Conservation (phyloP, 1,140 invertebrate genomes). For the Vanessa atalanta region DNA sequence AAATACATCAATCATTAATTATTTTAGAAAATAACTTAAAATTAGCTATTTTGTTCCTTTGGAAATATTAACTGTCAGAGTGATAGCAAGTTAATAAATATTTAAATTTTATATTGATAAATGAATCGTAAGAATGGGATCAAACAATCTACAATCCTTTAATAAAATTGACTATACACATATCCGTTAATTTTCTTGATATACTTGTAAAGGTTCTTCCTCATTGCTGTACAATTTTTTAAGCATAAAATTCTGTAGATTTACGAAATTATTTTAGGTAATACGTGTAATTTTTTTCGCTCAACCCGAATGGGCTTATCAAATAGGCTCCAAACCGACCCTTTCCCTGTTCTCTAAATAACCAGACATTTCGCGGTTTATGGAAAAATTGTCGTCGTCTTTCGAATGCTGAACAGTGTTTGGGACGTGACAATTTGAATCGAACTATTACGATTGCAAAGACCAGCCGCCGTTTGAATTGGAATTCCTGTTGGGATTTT, state of each 20-base stretch:
- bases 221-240: neutral
- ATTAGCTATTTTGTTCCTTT: no score
- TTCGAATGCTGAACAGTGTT: conserved; percentile 29
- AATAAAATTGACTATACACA: no score
- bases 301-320: conserved; percentile 27
- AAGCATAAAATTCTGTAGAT: conserved; percentile 9
- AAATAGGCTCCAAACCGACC: conserved; percentile 41
- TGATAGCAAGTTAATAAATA: no score
- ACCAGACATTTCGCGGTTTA: conserved; percentile 52
- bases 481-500: conserved; percentile 29
- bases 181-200: no score
- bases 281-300: conserved; percentile 18
- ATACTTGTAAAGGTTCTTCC: no score
- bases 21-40: no score
- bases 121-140: no score
- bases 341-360: conserved; percentile 60
- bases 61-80: no score
- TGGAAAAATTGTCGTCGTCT: conserved; percentile 39
- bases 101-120: no score
- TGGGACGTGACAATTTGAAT: conserved; percentile 43
- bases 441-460: conserved; percentile 33
- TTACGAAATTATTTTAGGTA: conserved; percentile 17
- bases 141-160: no score
- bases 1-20: no score
- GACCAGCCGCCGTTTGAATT: conserved; percentile 20